Conservation (phyloP, 2,797 vertebrate genomes). For the Brachyrhaphis roseni region DNA sequence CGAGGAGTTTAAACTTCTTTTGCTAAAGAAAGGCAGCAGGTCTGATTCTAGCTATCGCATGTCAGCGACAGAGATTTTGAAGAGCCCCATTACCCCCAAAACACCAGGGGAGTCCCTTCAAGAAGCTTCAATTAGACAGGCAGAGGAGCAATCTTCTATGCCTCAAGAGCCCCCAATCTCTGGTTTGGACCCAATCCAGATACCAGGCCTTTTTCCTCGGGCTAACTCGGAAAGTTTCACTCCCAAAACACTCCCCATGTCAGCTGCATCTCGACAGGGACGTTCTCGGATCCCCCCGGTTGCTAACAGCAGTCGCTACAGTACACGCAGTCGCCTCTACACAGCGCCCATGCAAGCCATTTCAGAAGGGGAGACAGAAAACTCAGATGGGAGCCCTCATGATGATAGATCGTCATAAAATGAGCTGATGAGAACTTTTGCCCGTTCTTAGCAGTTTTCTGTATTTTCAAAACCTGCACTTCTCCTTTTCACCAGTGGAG, state of each 20-base stretch:
- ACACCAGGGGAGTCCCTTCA: slow-evolving; percentile 84
- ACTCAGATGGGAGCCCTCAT: slow-evolving; percentile 97
- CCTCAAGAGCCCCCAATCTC: slow-evolving; percentile 67
- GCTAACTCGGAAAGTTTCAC: slow-evolving; percentile 92
- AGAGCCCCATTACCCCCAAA: slow-evolving; percentile 95
- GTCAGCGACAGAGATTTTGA: slow-evolving; percentile 97
- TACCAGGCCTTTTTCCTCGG: slow-evolving; percentile 83
- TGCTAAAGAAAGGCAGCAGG: slow-evolving; percentile 96
- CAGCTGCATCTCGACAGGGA: slow-evolving; percentile 91
- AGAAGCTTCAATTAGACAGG: slow-evolving; percentile 78
- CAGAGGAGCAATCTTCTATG: slow-evolving; percentile 66
- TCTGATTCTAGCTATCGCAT: slow-evolving; percentile 97
- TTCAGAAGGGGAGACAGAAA: slow-evolving; percentile 97
- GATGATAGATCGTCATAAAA: slow-evolving; percentile 96
- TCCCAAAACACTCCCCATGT: slow-evolving; percentile 88
- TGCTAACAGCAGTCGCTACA: slow-evolving; percentile 98
- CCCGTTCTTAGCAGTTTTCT: slow-evolving; percentile 45
- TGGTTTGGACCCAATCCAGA: slow-evolving; percentile 71
- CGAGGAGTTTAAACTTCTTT: slow-evolving; percentile 96
- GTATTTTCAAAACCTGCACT: slow-evolving; percentile 47
- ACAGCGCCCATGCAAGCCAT: slow-evolving; percentile 99
- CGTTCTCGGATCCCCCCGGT: slow-evolving; percentile 93
- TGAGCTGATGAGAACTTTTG: slow-evolving; percentile 44
- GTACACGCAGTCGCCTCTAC: slow-evolving; percentile 94
- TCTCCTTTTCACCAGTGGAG: slow-evolving; percentile 50